Evolutionary conservation across 1,140 invertebrate species (phyloP).

Genomic region (Drosophila willistoni): DNA sequence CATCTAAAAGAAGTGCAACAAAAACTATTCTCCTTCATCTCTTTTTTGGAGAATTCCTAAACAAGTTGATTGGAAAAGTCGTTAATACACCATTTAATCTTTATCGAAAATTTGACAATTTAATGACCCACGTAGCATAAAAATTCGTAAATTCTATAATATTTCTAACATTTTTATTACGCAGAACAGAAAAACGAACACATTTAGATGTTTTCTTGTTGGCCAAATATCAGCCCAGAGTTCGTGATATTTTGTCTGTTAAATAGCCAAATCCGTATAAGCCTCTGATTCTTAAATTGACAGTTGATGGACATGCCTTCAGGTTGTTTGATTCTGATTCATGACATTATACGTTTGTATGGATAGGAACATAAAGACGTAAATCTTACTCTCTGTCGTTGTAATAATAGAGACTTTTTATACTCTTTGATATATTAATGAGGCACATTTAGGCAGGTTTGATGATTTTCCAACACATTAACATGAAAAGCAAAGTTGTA

Average conservation of each 20-base stretch:
- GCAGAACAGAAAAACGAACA: background rate
- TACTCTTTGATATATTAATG: conserved; percentile 6
- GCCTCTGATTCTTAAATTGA: conserved; percentile 1
- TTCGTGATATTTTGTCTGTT: conserved; percentile 35
- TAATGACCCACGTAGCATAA: background rate
- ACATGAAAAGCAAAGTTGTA: conserved; percentile 28
- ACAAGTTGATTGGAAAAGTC: background rate
- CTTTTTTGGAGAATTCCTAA: background rate
- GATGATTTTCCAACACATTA: conserved; percentile 14
- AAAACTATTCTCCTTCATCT: background rate
- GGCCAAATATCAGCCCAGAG: conserved; percentile 9
- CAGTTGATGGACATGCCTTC: conserved; percentile 3
- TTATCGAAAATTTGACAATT: conserved; percentile 10
- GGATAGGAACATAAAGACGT: too few relatives aligned
- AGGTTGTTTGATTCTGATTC: conserved; percentile 4
- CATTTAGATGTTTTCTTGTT: conserved; percentile 1
- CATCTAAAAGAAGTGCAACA: background rate
- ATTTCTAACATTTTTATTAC: conserved; percentile 3
- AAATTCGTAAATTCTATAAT: conserved; percentile 1
- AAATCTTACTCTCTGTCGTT: background rate
- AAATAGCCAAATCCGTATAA: background rate
- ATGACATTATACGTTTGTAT: background rate
- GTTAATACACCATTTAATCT: background rate
- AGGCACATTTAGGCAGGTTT: conserved; percentile 3
- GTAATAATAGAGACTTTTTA: conserved; percentile 5